Percentiles rank a stretch among this genome's conserved stretches.
Conservation (phyloP, 2,797 vertebrate genomes). For the Tolypeutes matacus region DNA sequence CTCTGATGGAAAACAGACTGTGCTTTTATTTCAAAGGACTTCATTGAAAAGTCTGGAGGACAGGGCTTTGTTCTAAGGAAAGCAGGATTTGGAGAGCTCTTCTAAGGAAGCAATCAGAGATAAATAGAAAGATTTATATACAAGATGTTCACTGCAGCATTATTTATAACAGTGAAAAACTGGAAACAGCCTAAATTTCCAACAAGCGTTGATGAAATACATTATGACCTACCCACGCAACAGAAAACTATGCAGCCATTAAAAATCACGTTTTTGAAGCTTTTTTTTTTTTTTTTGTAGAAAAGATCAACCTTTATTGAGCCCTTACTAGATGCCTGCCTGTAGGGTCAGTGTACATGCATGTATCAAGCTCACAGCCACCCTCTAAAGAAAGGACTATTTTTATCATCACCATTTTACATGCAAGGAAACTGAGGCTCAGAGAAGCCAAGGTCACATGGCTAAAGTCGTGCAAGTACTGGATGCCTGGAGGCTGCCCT, state of each 20-base stretch:
- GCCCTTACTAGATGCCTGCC: background rate
- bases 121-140: constrained; percentile 67
- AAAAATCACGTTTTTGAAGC: background rate
- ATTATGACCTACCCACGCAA: background rate
- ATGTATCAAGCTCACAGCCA: background rate
- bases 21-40: constrained; percentile 77
- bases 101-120: constrained; percentile 67
- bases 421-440: constrained; percentile 11
- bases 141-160: constrained; percentile 71
- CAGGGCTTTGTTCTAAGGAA: constrained; percentile 66
- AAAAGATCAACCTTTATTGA: background rate
- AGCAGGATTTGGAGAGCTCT: constrained; percentile 24
- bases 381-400: background rate
- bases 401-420: background rate
- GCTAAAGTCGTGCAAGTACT: background rate
- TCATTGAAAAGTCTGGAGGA: constrained; percentile 53
- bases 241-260: background rate
- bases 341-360: background rate
- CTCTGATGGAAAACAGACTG: constrained; percentile 62
- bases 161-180: constrained; percentile 64
- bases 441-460: background rate
- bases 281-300: background rate
- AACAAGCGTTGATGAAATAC: background rate
- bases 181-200: constrained; percentile 9
- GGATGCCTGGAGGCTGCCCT: background rate